phyloP scores from a whole-genome alignment of 2,888 invertebrate genomes.

The Drosophila meridionalis region DNA sequence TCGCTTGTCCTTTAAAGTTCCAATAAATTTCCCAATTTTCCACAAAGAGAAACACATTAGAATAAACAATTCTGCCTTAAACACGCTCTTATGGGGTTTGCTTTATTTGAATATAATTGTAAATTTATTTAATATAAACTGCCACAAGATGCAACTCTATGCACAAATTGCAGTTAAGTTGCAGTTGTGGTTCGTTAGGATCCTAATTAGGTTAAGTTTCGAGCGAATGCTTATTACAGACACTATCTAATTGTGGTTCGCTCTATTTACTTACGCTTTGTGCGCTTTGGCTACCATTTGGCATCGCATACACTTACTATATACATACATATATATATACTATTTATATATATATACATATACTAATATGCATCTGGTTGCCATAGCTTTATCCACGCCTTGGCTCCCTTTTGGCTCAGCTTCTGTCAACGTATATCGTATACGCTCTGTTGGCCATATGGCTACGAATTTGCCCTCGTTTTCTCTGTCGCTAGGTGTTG shows the following conservation, averaged over 20 bases:
- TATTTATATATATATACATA: neutral
- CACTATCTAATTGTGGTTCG: neutral
- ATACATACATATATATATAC: neutral
- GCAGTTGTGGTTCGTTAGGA: neutral
- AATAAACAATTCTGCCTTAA: neutral
- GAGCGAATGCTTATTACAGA: constrained; percentile 8
- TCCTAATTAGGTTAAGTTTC: constrained; percentile 1
- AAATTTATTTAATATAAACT: neutral
- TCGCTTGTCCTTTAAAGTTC: no score
- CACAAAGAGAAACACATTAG: no score
- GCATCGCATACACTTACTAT: neutral
- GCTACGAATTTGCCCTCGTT: constrained; percentile 25
- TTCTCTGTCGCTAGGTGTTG: constrained; percentile 15
- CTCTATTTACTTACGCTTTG: constrained; percentile 9
- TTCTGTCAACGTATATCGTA: constrained; percentile 25
- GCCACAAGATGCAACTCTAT: neutral
- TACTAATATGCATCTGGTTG: neutral
- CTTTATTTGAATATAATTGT: neutral
- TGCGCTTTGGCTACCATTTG: constrained; percentile 10
- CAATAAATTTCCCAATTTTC: neutral
- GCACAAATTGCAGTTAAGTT: neutral
- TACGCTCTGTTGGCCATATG: constrained; percentile 39
- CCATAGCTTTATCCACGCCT: constrained; percentile 7
- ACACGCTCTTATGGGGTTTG: neutral
- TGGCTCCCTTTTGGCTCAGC: neutral